phyloP scores from a whole-genome alignment of 2,888 invertebrate genomes.

The Hyles lineata region DNA sequence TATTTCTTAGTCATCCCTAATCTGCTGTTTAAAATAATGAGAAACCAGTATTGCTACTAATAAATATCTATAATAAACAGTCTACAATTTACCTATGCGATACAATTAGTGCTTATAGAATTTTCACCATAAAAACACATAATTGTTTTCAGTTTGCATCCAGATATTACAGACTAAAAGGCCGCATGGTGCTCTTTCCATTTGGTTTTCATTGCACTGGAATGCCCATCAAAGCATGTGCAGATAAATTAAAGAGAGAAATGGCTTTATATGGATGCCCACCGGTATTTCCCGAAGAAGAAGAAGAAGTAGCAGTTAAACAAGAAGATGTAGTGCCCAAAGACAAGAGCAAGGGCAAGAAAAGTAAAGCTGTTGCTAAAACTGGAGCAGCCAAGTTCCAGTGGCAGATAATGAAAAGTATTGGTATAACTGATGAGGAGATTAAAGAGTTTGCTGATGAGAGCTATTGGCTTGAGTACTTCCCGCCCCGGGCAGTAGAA shows the following conservation, averaged over 20 bases:
- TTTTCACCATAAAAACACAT: no score
- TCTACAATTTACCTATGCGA: no score
- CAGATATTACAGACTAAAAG: slow-evolving; percentile 96
- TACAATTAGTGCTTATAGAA: no score
- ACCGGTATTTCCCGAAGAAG: slow-evolving; percentile 92
- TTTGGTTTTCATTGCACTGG: slow-evolving; percentile 99
- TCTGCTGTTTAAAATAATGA: no score
- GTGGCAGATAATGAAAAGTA: slow-evolving; percentile 99
- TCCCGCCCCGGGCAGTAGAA: slow-evolving; percentile 94
- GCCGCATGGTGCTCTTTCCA: slow-evolving; percentile 96
- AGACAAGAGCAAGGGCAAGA: slow-evolving; percentile 92
- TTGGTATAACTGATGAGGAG: slow-evolving; percentile 96
- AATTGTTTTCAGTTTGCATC: slow-evolving; percentile 89
- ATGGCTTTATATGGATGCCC: slow-evolving; percentile 96
- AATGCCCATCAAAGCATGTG: slow-evolving; percentile 99
- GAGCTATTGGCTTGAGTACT: slow-evolving; percentile 97
- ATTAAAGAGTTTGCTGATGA: slow-evolving; percentile 96
- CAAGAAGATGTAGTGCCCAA: slow-evolving; percentile 87
- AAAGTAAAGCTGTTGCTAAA: slow-evolving; percentile 98
- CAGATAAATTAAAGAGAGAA: slow-evolving; percentile 98
- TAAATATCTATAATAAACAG: no score
- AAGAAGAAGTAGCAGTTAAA: slow-evolving; percentile 75
- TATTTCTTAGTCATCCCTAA: no score
- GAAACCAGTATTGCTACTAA: no score
- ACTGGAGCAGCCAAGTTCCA: slow-evolving; percentile 95